Evolutionary conservation across 2,888 invertebrate genomes (phyloP).

Genomic region (Aelia acuminata): DNA sequence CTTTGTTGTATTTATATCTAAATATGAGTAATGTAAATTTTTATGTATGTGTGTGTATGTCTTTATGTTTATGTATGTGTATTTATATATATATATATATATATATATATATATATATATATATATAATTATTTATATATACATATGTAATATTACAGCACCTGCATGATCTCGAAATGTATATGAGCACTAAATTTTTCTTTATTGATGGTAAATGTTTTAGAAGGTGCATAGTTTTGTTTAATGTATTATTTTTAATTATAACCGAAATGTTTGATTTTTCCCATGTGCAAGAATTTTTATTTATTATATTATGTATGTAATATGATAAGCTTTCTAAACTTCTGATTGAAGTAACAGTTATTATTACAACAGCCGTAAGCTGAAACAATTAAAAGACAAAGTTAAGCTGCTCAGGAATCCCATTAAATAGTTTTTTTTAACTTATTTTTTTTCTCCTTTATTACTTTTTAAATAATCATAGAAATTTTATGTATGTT

Average conservation of each 20-base stretch:
- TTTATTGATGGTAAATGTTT: constrained; percentile 50
- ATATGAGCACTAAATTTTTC: constrained; percentile 50
- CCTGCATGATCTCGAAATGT: constrained; percentile 50
- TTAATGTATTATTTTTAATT: constrained; percentile 34
- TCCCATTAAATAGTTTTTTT: neutral
- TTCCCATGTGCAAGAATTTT: constrained; percentile 37
- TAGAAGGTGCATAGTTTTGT: constrained; percentile 46
- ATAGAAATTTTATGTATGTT: neutral
- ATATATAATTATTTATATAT: constrained; percentile 52
- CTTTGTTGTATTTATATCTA: constrained; percentile 39
- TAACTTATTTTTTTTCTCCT: neutral
- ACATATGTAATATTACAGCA: constrained; percentile 40
- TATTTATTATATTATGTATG: neutral
- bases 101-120: constrained; percentile 49
- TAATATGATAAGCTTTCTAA: neutral
- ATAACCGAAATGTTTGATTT: constrained; percentile 20
- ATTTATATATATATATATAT: constrained; percentile 43
- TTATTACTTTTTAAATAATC: neutral
- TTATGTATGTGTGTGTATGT: constrained; percentile 53
- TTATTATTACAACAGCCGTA: neutral
- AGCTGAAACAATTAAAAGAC: neutral
- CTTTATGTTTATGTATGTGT: constrained; percentile 23
- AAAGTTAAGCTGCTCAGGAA: neutral
- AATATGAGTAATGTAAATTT: constrained; percentile 38
- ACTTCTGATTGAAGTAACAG: neutral